Evolutionary conservation across 2,888 invertebrate species (phyloP), one percentile per base, ranked within the genome.

Genomic region (Drosophila peninsularis): DNA sequence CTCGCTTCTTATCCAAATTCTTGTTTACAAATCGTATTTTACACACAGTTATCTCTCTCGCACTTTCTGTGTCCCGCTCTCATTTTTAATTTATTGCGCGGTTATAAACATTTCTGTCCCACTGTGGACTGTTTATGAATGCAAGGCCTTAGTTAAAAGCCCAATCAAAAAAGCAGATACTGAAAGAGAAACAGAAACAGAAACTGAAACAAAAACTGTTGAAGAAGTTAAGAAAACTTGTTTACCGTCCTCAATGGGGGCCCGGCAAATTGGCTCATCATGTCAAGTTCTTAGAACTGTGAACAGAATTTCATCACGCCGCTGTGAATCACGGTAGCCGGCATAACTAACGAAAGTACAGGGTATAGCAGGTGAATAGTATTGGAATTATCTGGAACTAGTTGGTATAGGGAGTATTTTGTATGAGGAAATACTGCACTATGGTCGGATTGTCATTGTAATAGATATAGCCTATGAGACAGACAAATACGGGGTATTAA

Each of bases 261-360:
- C 66, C 58, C 54, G 61, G 21, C 71, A 62, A 63, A 67, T 68
- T 50, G 63, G 78, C 77, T 69, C 80, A 77, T 77, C 80, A 68
- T 62, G 71, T 65, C 68, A 69, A 69, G 69, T 82, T 82, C 83
- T 64, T 56, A 78, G 81, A 82, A 82, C 64, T 66, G 58, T 47
- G 27, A 47, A 62, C 52, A 52, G 58, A 71, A 83, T 83, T 82
- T 82, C 81, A 83, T 82, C 82, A 82, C 54, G 62, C 60, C 65
- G 17, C 34, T 49, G 70, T 82, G 82, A 82, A 70, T 82, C 82
- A 82, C 47, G 30, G 62, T 27, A 27, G 34, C 70, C 63, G 71
- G 27, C 71, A 71, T 71, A 37, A 17, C n/a, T 57, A 37, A 3
- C 11, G 24, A 47, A 57, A 47, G 17, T 19, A 13, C 30, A 19